Base-by-base conservation (phyloP, 1,140 invertebrate genomes). In the Heliconius nattereri region DNA sequence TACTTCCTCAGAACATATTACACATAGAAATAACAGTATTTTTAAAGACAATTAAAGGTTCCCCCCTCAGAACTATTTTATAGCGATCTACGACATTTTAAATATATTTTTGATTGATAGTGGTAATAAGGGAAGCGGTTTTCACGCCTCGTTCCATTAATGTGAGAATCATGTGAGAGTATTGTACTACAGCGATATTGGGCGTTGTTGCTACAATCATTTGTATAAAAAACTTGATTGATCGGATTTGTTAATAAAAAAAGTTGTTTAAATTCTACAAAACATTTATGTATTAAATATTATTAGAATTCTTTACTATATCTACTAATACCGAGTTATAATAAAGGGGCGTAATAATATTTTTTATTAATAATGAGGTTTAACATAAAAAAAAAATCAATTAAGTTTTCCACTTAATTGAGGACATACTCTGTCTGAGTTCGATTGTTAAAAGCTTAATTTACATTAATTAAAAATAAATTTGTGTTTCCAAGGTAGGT, bases 91-190 rank as follows among this genome's bases (percentile, higher is more conserved):
- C 54, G 54, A 57, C n/a, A 54, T 75, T 60, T 54, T 40, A 57
- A 60, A 72, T 73, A 57, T 57, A 32, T 60, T 32, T 73, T 73
- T 73, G 71, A 78, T 78, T 57, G 72, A 66, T 76, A 32, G 57
- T 26, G 35, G 75, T 76, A 49, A 49, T 45, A 49, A 71, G 40
- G 13, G 66, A 76, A 76, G 75, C 57, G 75, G 75, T 76, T 71
- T 76, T 11, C 71, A 71, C 71, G 71, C 71, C 71, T 71, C 35
- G 71, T 71, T 72, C 32, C 71, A 40, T 40, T 71, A 73, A 71
- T 52, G 60, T 76, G 66, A 11, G 60, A 76, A 76, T 71, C 23
- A 66, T 73, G 49, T 49, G 77, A 26, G 77, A 23, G n/a, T 60
- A 26, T 45, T 20, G 7, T 26, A 45, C 7, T 45, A 9, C 23